Evolutionary conservation across 1,140 invertebrate species (phyloP).

Genomic region (Antheraea mylitta): DNA sequence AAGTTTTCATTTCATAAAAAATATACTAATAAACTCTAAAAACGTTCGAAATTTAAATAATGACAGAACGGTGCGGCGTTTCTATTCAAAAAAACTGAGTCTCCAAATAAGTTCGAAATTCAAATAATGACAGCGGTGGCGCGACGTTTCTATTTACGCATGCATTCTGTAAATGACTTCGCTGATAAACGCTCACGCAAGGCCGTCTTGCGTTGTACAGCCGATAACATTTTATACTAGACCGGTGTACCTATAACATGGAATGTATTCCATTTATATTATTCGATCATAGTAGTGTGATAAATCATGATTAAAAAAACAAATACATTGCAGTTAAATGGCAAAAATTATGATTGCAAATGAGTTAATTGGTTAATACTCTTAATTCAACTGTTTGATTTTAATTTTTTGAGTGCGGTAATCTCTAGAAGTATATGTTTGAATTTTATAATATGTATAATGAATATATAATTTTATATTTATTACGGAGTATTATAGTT

Average conservation of each 20-base stretch:
- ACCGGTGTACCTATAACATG: neutral
- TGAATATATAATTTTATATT: too few species aligned
- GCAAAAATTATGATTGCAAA: neutral
- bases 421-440: too few species aligned
- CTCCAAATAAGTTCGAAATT: too few species aligned
- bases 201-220: constrained; percentile 27
- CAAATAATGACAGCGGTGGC: too few species aligned
- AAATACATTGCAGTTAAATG: neutral
- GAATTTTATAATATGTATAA: too few species aligned
- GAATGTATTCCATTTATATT: constrained; percentile 5
- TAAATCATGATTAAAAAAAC: neutral
- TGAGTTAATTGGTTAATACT: too few species aligned
- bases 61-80: neutral
- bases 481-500: too few species aligned
- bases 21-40: neutral
- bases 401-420: too few species aligned
- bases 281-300: neutral
- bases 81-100: too few species aligned
- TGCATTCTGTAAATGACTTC: constrained; percentile 42
- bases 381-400: too few species aligned
- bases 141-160: constrained; percentile 19
- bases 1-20: neutral
- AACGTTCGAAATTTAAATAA: constrained; percentile 15
- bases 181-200: constrained; percentile 39
- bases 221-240: constrained; percentile 25